Conservation (phyloP, 1,140 invertebrate species). For the Phymorhynchus buccinoides region DNA sequence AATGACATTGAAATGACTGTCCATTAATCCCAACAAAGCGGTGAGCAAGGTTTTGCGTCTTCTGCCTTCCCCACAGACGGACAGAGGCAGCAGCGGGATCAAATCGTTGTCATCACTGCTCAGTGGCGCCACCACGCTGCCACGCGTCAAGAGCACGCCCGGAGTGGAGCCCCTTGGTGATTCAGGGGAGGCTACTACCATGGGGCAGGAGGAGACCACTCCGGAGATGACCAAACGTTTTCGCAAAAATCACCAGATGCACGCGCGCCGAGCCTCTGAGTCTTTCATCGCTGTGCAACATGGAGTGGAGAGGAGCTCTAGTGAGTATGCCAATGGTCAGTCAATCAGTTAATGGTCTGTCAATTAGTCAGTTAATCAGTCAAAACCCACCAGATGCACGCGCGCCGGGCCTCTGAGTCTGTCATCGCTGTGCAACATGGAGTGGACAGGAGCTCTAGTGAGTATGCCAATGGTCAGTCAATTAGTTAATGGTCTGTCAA, state of each 20-base stretch:
- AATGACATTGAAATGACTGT: too few relatives aligned
- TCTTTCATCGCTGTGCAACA: slow-evolving; percentile 42
- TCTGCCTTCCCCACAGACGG: background rate
- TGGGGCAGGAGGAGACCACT: background rate
- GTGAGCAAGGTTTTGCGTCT: background rate
- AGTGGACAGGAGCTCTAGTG: too few relatives aligned
- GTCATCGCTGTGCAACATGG: too few relatives aligned
- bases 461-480: too few relatives aligned
- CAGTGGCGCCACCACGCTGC: slow-evolving; percentile 29
- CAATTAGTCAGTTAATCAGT: too few relatives aligned
- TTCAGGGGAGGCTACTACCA: too few relatives aligned
- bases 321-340: slow-evolving; percentile 39
- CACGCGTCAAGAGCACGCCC: slow-evolving; percentile 12
- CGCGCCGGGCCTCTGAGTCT: too few relatives aligned
- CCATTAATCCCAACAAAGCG: too few relatives aligned
- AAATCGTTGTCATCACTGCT: slow-evolving; percentile 12
- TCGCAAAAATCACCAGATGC: slow-evolving; percentile 54
- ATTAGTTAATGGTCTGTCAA: too few relatives aligned
- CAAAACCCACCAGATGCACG: too few relatives aligned
- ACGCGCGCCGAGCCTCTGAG: slow-evolving; percentile 54
- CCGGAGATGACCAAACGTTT: slow-evolving; percentile 33
- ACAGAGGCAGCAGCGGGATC: background rate
- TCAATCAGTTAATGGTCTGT: too few relatives aligned
- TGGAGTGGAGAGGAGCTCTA: slow-evolving; percentile 42
- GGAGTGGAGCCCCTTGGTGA: too few relatives aligned